Evolutionary conservation across 2,888 invertebrate species (phyloP), one percentile per base, ranked within the genome.

Genomic region (Dasypogon diadema): DNA sequence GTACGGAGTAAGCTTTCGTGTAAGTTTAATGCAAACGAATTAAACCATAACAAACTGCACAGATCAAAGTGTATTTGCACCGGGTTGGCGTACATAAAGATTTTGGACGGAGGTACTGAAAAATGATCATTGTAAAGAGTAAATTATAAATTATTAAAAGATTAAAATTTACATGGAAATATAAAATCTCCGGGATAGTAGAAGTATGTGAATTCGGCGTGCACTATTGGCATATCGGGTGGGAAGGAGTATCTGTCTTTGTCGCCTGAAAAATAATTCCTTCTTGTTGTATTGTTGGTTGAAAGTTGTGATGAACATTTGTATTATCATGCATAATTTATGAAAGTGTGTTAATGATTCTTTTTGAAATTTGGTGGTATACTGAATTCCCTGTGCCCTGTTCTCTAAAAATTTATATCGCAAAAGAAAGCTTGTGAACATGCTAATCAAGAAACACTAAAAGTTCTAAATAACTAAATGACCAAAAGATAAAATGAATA

Each of bases 191-290:
- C 95, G 0, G 98, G 97, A 84, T 98, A 98, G 84, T 98, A 99
- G 86, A 96, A 99, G 84, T 96, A 95, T 0, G 97, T 97, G 80
- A 97, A 93, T 84, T 99, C 99, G 0, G 97, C 93, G 86, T 99
- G 98, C n/a, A 99, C 84, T 26, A 97, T 91, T 16, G 96, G 94
- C 80, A 96, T 93, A 83, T 97, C 97, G 8, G 93, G 92, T 0
- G 98, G 98, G 79, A 98, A 88, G 26, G 92, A 92, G 80, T 95
- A 93, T 78, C 92, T 91, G 82, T 93, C 92, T 81, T 91, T 88
- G 83, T 92, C 92, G 56, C 94, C 94, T 89, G 83, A 46, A 81
- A 83, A 55, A 82, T 82, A 30, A 48, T 21, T 48, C n/a, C n/a
- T n/a, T n/a, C n/a, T n/a, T n/a, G n/a, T n/a, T n/a, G n/a, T n/a